Percentiles rank a stretch among this genome's conserved stretches.
Conservation (phyloP, 2,888 invertebrate species). For the Amphimallon solstitiale region DNA sequence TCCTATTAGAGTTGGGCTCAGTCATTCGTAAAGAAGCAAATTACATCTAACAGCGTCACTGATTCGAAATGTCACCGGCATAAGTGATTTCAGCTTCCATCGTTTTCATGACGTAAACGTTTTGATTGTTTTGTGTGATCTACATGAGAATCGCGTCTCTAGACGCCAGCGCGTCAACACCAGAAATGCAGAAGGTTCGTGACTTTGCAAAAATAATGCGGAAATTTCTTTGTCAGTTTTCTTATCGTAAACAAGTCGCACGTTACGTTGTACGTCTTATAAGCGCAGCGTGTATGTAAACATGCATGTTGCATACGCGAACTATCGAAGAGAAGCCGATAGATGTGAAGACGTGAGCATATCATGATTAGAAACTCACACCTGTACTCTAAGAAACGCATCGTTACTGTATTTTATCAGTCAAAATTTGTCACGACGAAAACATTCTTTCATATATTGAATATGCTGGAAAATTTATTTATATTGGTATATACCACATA, state of each 20-base stretch:
- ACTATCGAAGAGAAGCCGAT: too few relatives aligned
- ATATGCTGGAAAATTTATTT: too few relatives aligned
- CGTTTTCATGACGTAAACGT: conserved; percentile 44
- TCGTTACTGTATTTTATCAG: too few relatives aligned
- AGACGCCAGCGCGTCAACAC: conserved; percentile 43
- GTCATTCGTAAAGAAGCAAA: conserved; percentile 56
- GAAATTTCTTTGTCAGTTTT: not conserved
- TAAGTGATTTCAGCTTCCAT: conserved; percentile 51
- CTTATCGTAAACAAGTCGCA: too few relatives aligned
- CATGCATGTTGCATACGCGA: too few relatives aligned
- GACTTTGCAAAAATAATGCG: conserved; percentile 45
- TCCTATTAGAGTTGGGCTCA: conserved; percentile 54
- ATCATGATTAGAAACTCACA: too few relatives aligned
- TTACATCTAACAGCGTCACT: conserved; percentile 49
- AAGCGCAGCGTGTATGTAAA: not conserved
- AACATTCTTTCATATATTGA: too few relatives aligned
- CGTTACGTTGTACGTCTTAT: not conserved
- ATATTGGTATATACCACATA: too few relatives aligned
- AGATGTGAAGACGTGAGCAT: too few relatives aligned
- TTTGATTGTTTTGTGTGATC: conserved; percentile 47
- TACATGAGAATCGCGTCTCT: conserved; percentile 43
- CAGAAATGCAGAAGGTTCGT: conserved; percentile 44
- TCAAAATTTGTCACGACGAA: not conserved
- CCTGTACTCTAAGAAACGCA: too few relatives aligned
- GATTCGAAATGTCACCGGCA: conserved; percentile 51